These are phyloP conservation scores for Antheraea assamensis DNA, from an alignment of 2,888 invertebrate genomes.

Conservation along the genomic window DNA sequence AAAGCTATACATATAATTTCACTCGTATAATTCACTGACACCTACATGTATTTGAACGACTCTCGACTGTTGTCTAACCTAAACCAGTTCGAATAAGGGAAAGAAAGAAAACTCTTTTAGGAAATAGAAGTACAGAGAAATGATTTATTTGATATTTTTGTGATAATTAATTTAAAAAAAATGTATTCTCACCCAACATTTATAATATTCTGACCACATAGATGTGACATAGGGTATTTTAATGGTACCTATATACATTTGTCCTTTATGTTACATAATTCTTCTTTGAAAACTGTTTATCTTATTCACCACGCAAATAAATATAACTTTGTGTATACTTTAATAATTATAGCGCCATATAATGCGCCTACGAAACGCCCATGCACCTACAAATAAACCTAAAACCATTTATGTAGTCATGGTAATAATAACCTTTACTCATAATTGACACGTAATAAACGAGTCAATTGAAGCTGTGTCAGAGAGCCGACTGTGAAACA, in stretches of 20 bases:
- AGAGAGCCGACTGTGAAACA: conserved; percentile 53
- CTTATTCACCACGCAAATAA: background rate
- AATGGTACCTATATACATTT: background rate
- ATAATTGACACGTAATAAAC: conserved; percentile 68
- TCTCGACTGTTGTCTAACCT: no score
- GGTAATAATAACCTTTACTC: conserved; percentile 57
- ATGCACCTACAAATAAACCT: conserved; percentile 30
- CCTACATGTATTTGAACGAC: no score
- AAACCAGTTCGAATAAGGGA: no score
- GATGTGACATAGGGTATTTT: background rate
- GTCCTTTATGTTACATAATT: background rate
- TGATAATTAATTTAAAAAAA: no score
- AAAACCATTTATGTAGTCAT: conserved; percentile 38
- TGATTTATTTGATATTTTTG: no score
- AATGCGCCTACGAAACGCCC: conserved; percentile 24
- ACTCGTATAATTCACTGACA: no score
- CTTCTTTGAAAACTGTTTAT: background rate
- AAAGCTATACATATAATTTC: no score
- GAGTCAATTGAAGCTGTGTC: conserved; percentile 49
- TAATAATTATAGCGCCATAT: background rate
- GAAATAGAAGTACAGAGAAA: background rate
- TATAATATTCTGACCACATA: background rate
- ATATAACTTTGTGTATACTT: background rate
- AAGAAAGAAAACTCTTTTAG: background rate
- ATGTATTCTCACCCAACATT: no score